These are phyloP conservation scores for Suillia variegata DNA, from an alignment of 2,888 invertebrate genomes.

Conservation along the genomic window DNA sequence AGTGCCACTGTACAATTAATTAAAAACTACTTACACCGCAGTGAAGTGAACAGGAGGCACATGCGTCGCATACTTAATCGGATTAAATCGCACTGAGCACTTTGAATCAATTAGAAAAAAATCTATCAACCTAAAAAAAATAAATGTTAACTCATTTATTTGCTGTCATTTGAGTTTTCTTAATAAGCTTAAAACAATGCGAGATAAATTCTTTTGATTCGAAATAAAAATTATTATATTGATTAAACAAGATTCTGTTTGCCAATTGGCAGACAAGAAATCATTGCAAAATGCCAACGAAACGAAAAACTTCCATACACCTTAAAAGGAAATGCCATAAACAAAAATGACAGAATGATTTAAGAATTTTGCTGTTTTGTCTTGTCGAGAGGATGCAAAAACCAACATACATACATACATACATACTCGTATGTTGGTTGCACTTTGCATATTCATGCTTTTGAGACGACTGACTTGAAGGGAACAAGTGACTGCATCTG, in stretches of 20 bases:
- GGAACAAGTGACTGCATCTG: background rate
- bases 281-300: no score
- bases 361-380: background rate
- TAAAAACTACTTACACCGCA: background rate
- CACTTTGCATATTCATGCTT: conserved; percentile 4
- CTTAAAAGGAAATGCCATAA: conserved; percentile 3
- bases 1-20: background rate
- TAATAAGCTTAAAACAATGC: no score
- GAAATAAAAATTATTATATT: no score
- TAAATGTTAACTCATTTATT: no score
- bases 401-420: no score
- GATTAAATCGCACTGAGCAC: no score
- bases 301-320: no score
- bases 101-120: background rate
- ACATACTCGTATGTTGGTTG: background rate
- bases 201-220: no score
- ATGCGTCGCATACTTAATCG: background rate
- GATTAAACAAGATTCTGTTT: no score
- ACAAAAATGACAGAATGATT: conserved; percentile 1
- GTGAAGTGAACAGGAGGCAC: background rate
- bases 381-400: background rate
- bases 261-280: no score
- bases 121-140: background rate
- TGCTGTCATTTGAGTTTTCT: no score
- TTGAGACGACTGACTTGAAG: background rate